Evolutionary conservation across 2,888 invertebrate genomes (phyloP).

Genomic region (Chrysomela aeneicollis): DNA sequence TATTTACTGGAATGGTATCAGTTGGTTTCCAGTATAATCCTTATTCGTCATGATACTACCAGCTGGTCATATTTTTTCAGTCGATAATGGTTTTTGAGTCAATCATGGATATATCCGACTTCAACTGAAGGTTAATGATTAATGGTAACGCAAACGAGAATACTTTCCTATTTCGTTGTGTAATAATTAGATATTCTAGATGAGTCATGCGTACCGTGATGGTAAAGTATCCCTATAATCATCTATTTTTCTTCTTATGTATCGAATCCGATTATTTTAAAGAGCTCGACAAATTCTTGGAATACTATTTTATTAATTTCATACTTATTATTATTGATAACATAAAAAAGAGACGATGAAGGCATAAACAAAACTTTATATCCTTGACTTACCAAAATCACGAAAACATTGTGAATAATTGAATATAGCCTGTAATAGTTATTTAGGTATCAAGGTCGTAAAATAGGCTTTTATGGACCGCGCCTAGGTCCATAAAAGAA

Average conservation of each 20-base stretch:
- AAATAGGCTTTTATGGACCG: no score
- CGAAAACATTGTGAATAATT: no score
- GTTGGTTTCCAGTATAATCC: conserved; percentile 1
- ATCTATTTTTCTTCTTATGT: background rate
- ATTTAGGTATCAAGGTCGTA: no score
- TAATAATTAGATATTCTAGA: background rate
- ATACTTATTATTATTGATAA: no score
- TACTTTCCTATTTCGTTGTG: background rate
- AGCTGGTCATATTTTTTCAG: background rate
- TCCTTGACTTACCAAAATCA: no score
- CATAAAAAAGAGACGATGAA: no score
- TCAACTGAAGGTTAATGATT: conserved; percentile 8
- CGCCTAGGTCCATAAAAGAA: no score
- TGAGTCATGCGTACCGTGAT: conserved; percentile 4
- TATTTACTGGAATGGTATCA: conserved; percentile 15
- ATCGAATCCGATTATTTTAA: no score
- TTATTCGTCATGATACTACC: conserved; percentile 7
- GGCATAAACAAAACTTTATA: no score
- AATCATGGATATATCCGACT: conserved; percentile 1
- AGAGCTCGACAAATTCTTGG: no score
- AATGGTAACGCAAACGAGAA: background rate
- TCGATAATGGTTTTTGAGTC: background rate
- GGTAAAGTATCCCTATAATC: background rate
- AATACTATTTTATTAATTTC: no score
- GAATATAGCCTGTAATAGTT: no score